Conservation (phyloP, 2,113 vertebrate species). For the Chaetorhynchus papuensis region DNA sequence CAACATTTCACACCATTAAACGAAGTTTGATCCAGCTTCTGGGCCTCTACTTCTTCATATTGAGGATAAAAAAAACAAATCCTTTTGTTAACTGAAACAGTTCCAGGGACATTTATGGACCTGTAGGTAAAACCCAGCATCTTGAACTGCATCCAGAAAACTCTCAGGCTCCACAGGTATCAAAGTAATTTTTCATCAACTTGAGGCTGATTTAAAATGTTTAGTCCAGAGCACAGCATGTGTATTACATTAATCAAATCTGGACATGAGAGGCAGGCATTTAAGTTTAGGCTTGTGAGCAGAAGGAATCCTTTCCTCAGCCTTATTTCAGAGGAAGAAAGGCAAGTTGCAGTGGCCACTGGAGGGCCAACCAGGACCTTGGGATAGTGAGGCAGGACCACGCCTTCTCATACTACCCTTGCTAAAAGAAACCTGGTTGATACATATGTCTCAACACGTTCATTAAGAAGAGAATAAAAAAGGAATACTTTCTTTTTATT, state of each 20-base stretch:
- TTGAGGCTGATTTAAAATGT: background rate
- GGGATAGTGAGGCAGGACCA: background rate
- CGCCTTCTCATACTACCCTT: background rate
- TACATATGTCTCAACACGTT: rapidly evolving
- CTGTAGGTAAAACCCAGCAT: background rate
- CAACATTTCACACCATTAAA: background rate
- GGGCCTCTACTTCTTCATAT: background rate
- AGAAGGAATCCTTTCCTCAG: background rate
- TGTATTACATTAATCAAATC: background rate
- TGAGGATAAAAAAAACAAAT: background rate
- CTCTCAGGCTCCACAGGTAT: background rate
- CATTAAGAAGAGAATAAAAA: background rate
- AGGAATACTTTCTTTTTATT: background rate
- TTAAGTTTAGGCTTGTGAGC: background rate
- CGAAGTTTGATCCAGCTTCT: background rate
- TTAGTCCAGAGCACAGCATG: background rate
- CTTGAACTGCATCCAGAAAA: background rate
- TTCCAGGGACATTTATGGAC: background rate
- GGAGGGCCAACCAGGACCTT: background rate
- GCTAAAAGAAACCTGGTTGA: background rate
- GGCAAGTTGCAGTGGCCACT: background rate
- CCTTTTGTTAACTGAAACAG: background rate
- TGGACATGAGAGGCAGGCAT: background rate
- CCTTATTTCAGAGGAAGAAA: background rate
- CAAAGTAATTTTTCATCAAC: background rate